Base-by-base conservation (phyloP, 2,888 invertebrate species). In the Micoletzkya japonica region DNA sequence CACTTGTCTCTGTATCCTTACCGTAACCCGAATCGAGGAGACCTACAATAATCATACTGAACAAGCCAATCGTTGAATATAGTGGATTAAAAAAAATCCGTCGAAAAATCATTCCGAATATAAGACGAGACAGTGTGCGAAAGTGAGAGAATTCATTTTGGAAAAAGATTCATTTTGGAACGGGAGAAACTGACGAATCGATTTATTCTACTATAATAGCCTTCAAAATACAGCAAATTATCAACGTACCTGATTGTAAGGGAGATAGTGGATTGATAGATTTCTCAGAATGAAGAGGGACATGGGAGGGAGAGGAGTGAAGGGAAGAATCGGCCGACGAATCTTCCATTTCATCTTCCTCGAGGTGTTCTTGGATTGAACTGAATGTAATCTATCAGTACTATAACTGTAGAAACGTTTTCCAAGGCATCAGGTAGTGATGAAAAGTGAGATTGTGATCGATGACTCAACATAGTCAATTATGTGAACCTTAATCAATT, bases 1-100 rank as follows among this genome's bases (percentile, higher is more conserved):
- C 34, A 28, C 64, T 64, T 10, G 39, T 64, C 64, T 64, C 64
- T 34, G 52, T 52, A 17, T 64, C 64, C 52, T 52, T 64, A 7
- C 64, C 64, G 26, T 64, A 64, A 7, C 64, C 64, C 6, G 64
- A 64, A 32, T 64, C 64, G 17, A 64, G 52, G 36, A 64, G 34
- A 1, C 50, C 64, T 52, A 60, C 39, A 17, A 10, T 44, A 17
- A 4, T 2, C 37, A 60, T 60, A 39, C 24, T 59, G 36, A n/a
- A 37, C 6, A 7, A 14, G 17, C 30, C 30, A 14, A 44, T 20
- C 20, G 10, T 44, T 14, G 20, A n/a, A n/a, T n/a, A n/a, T n/a
- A n/a, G n/a, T n/a, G n/a, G n/a, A n/a, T n/a, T n/a, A n/a, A n/a
- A n/a, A n/a, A n/a, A n/a, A n/a, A n/a, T n/a, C n/a, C n/a, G n/a